Percentiles rank a stretch among this genome's conserved stretches.
Evolutionary conservation across 2,113 vertebrate genomes (phyloP).

Genomic region (Oenanthe oenanthe): DNA sequence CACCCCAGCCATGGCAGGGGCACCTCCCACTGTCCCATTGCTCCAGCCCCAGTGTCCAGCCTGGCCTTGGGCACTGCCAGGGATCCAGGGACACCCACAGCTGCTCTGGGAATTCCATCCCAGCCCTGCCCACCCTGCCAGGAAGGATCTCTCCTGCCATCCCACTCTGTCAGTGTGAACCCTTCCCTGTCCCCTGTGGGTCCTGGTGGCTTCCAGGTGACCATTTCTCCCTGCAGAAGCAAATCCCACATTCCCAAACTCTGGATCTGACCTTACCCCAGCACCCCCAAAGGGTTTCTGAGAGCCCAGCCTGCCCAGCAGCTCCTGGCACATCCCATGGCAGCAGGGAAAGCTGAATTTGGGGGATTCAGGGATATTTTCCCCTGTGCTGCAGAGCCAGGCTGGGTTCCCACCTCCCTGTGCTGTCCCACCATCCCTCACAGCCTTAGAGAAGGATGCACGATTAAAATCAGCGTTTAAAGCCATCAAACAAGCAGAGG

Average conservation of each 20-base stretch:
- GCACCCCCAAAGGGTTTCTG: neutral
- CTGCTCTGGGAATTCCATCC: too few relatives aligned
- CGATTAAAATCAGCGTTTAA: constrained; percentile 42
- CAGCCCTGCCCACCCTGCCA: too few relatives aligned
- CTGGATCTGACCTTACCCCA: neutral
- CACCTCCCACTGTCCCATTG: neutral
- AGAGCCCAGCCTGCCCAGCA: neutral
- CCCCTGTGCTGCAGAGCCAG: neutral
- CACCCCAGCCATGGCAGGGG: neutral
- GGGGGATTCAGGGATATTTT: neutral
- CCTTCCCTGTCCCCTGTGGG: neutral
- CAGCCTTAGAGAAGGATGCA: neutral
- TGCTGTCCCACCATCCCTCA: neutral
- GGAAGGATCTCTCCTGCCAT: neutral
- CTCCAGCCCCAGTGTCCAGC: neutral
- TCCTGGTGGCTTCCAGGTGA: neutral
- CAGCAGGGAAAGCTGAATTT: neutral
- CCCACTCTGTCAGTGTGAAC: neutral
- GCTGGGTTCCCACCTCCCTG: neutral
- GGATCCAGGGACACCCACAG: neutral
- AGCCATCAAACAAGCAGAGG: constrained; percentile 29
- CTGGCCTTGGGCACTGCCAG: neutral
- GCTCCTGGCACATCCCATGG: neutral
- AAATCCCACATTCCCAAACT: neutral
- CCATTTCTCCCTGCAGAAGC: neutral